Evolutionary conservation across 2,113 vertebrate species (phyloP).

Genomic region (Nibea albiflora): DNA sequence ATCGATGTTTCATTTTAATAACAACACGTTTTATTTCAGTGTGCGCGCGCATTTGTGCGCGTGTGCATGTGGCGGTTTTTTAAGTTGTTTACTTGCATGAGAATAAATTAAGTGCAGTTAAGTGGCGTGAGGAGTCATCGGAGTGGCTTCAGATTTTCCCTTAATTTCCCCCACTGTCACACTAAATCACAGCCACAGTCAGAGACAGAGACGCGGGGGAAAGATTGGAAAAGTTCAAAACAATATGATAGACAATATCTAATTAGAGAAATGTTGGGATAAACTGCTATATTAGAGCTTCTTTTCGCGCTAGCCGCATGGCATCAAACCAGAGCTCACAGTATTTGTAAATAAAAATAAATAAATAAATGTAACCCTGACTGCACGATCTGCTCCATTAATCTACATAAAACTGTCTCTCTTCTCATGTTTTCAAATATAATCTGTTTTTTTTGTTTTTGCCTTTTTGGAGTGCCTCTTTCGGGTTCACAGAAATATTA

Average conservation of each 20-base stretch:
- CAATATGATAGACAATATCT: background rate
- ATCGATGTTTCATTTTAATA: conserved; percentile 19
- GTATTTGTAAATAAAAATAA: too few species aligned
- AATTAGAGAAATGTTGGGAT: background rate
- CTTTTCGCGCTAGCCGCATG: conserved; percentile 1
- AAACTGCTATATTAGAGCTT: background rate
- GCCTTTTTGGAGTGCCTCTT: too few species aligned
- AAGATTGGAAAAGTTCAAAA: background rate
- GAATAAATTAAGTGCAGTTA: conserved; percentile 57
- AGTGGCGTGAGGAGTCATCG: conserved; percentile 39
- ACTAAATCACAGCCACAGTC: conserved; percentile 24
- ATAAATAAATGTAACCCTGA: too few species aligned
- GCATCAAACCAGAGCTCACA: conserved; percentile 13
- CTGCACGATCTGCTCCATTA: background rate
- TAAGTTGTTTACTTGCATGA: conserved; percentile 53
- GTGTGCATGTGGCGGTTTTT: conserved; percentile 16
- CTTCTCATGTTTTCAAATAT: background rate
- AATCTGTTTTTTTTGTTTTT: background rate
- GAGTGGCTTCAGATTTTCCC: conserved; percentile 51
- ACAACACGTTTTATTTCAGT: conserved; percentile 5
- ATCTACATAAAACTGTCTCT: background rate
- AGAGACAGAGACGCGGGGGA: background rate
- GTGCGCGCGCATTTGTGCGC: background rate
- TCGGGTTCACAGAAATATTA: conserved; percentile 12
- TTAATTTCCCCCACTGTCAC: conserved; percentile 35